These are phyloP conservation scores for Delphinapterus leucas DNA, from an alignment of 2,113 vertebrate species.

Conservation along the genomic window DNA sequence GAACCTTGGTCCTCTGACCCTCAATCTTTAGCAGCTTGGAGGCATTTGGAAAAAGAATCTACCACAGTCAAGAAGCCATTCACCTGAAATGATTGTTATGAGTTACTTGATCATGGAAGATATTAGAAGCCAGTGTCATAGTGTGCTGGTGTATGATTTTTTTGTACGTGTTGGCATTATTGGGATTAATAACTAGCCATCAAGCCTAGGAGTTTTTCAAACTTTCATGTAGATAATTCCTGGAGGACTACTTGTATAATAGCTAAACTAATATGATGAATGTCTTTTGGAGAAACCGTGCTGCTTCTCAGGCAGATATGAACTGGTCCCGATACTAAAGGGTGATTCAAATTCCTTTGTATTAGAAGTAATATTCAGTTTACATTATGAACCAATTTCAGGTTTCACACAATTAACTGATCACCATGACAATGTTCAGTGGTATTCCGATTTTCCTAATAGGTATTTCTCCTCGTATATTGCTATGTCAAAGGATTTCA, in stretches of 20 bases:
- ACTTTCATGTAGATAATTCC: background rate
- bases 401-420: background rate
- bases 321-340: background rate
- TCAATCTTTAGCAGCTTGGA: background rate
- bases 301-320: background rate
- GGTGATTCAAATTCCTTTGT: background rate
- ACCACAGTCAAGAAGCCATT: background rate
- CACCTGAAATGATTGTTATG: background rate
- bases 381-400: background rate
- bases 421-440: background rate
- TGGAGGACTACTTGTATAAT: background rate
- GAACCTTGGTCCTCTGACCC: background rate
- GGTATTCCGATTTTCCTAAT: background rate
- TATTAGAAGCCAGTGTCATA: background rate
- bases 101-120: background rate
- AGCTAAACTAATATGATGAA: background rate
- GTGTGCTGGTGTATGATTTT: background rate
- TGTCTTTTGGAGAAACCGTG: background rate
- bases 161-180: background rate
- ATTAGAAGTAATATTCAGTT: background rate
- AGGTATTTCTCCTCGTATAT: background rate
- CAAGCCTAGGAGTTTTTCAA: background rate
- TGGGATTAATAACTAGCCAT: background rate
- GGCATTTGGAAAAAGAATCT: background rate
- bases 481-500: background rate